Percentiles rank a stretch among this genome's conserved stretches.
phyloP scores from a whole-genome alignment of 2,113 vertebrate species.

The Sinosuthora webbiana region DNA sequence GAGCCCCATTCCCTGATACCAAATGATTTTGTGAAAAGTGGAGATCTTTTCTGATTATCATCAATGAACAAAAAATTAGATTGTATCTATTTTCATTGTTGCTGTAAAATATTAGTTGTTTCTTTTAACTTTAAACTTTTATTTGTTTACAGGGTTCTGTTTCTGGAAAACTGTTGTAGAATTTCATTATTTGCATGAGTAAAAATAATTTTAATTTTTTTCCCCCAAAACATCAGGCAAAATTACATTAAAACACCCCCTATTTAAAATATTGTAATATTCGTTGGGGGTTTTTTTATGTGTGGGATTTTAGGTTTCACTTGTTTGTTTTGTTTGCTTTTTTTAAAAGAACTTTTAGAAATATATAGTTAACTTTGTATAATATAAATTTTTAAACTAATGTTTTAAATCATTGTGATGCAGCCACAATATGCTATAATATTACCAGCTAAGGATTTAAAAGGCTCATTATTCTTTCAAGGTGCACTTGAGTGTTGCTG shows the following conservation, averaged over 20 bases:
- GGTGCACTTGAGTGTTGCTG: not conserved
- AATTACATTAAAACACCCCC: not conserved
- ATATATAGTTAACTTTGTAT: not conserved
- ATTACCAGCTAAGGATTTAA: not conserved
- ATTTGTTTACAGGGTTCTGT: not conserved
- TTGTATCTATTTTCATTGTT: not conserved
- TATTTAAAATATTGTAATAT: not conserved
- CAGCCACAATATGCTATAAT: not conserved
- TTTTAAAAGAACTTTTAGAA: not conserved
- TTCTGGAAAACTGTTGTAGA: not conserved
- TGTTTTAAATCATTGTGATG: not conserved
- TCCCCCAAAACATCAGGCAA: not conserved
- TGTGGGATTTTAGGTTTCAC: accelerated
- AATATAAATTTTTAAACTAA: not conserved
- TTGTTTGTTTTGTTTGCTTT: not conserved
- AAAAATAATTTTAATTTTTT: not conserved
- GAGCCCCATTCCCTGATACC: not conserved
- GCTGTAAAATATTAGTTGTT: not conserved
- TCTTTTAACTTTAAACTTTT: not conserved
- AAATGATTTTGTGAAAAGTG: not conserved
- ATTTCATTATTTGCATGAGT: not conserved
- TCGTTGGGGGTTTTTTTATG: not conserved
- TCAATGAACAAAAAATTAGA: not conserved
- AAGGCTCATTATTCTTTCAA: not conserved
- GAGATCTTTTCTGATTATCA: not conserved